A percentile compares a stretch with the other conserved stretches of the same genome.
Conservation (phyloP, 2,888 invertebrate species). For the Agonopterix arenella region DNA sequence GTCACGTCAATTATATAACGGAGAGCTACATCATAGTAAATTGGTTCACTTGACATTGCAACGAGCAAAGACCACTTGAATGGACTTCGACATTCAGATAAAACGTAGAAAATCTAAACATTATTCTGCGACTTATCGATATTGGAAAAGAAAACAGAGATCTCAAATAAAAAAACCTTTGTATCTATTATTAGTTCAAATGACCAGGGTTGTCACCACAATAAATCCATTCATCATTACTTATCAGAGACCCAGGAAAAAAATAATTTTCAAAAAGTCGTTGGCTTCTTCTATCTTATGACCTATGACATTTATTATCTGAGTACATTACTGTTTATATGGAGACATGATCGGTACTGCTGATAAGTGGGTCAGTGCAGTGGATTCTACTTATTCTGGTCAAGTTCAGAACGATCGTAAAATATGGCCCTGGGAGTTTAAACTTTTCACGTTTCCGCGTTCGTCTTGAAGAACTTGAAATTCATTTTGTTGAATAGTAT, state of each 20-base stretch:
- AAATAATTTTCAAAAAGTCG: conserved; percentile 62
- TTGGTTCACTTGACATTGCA: no score
- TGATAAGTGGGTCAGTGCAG: conserved; percentile 64
- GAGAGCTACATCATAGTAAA: no score
- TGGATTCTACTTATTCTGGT: conserved; percentile 48
- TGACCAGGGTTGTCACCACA: conserved; percentile 6
- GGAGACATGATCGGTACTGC: conserved; percentile 51
- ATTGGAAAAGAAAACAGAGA: no score
- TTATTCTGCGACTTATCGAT: conserved; percentile 1
- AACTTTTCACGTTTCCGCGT: background rate
- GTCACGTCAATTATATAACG: no score
- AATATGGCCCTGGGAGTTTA: conserved; percentile 3
- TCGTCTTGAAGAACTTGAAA: no score
- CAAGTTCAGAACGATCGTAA: conserved; percentile 55
- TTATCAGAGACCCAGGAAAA: conserved; percentile 49
- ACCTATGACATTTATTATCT: conserved; percentile 49
- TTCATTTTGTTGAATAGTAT: no score
- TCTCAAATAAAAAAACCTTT: no score
- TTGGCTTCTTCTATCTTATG: conserved; percentile 52
- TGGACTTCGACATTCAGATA: background rate
- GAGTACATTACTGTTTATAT: conserved; percentile 41
- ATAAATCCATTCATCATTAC: conserved; percentile 32
- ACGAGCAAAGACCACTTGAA: background rate
- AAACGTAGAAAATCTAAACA: background rate
- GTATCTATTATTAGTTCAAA: background rate